Base-by-base conservation (phyloP, 2,113 vertebrate species). In the Stegastes partitus region DNA sequence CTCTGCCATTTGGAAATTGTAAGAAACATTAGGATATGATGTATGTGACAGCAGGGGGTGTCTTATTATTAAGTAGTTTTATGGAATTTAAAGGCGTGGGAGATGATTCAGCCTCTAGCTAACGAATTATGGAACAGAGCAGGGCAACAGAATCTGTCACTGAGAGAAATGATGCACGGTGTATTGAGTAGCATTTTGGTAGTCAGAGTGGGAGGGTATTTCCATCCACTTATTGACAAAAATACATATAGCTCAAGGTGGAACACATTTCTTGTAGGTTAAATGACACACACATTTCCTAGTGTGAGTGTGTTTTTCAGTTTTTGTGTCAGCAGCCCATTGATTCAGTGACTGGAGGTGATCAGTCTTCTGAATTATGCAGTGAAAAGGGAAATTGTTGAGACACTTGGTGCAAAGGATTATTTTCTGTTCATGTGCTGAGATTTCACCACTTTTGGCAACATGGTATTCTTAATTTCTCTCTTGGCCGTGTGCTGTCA, bases 361-460 rank as follows among this genome's bases (percentile, higher is more conserved):
- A 42, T 68, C 26, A 22, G 31, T 57, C 16, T 34, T 53, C 7
- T 42, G 3, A 26, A 0, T 61, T 14, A 34, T 55, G 11, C 23
- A 5, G 10, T 42, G 11, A 57, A 12, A 50, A 50, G n/a, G 22
- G 54, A 56, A 54, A 14, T 31, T 56, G 15, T 56, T 28, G 18
- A 71, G 70, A 70, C 49, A 63, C 37, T 51, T 49, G 26, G 28
- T 67, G 2, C 47, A 54, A 45, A 21, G 59, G 58, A 47, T 22
- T 58, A 34, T 84, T 82, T 75, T 62, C 66, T 65, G 26, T 65
- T 64, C 45, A 51, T 65, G 25, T 70, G 42, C 83, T 74, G 67
- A 77, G 78, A 88, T 87, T 71, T 54, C 55, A 86, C 93, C 77
- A 71, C 81, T 85, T 66, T 69, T 87, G 88, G 91, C 90, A 93